Conservation (phyloP, 2,797 vertebrate genomes). For the Coilia nasus region DNA sequence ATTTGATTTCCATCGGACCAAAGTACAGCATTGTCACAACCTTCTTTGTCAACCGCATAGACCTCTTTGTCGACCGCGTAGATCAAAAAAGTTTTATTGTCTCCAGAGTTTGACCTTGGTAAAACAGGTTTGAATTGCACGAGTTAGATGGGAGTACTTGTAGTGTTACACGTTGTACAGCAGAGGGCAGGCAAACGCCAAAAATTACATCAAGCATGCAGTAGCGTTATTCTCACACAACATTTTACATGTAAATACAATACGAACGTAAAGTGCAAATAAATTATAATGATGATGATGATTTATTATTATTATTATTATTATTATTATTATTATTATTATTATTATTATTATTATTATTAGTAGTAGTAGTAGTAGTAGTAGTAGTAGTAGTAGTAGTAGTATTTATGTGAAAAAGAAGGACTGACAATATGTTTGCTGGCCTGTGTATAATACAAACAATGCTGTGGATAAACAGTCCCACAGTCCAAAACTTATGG, state of each 20-base stretch:
- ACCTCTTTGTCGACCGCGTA: no score
- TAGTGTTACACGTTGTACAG: not conserved
- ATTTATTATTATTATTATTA: no score
- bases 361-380: no score
- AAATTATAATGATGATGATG: no score
- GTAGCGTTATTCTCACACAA: not conserved
- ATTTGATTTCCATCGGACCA: not conserved
- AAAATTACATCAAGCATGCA: not conserved
- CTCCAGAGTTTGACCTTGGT: not conserved
- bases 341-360: no score
- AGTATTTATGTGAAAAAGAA: no score
- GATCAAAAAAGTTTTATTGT: not conserved
- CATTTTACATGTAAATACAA: not conserved
- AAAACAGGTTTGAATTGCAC: not conserved
- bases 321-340: no score
- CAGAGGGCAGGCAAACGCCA: slow-evolving; percentile 28
- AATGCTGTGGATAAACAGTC: no score
- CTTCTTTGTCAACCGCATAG: not conserved
- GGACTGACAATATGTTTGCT: no score
- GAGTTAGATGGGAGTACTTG: not conserved
- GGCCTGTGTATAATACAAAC: no score
- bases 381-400: no score
- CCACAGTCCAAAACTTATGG: no score
- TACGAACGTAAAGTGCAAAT: not conserved
- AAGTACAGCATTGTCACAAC: not conserved